Evolutionary conservation across 2,797 vertebrate genomes (phyloP).

Genomic region (Morelia viridis): DNA sequence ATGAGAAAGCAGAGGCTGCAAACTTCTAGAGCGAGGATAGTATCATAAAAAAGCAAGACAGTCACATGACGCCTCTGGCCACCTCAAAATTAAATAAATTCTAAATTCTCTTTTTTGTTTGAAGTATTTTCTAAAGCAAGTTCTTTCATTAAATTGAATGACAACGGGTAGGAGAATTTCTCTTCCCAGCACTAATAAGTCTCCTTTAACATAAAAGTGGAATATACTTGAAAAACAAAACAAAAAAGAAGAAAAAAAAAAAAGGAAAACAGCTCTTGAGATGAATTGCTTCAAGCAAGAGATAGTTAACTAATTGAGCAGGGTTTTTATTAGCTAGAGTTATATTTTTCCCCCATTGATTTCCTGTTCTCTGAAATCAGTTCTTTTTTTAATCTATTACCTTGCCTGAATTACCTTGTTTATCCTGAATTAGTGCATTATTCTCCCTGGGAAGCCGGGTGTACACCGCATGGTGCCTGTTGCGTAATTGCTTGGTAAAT

Average conservation of each 20-base stretch:
- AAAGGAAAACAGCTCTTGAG: constrained; percentile 54
- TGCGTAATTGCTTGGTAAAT: neutral
- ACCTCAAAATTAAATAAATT: neutral
- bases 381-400: constrained; percentile 8
- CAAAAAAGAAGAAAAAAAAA: neutral
- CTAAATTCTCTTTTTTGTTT: neutral
- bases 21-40: neutral
- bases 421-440: neutral
- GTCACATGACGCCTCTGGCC: neutral
- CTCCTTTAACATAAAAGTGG: constrained; percentile 64
- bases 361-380: constrained; percentile 39
- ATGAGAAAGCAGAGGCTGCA: neutral
- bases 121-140: neutral
- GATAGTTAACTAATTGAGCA: constrained; percentile 55
- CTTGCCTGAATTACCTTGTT: neutral
- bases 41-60: neutral
- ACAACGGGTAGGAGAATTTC: neutral
- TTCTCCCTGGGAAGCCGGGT: neutral
- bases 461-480: neutral
- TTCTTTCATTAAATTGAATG: neutral
- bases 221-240: constrained; percentile 51
- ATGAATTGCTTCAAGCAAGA: constrained; percentile 56
- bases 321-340: constrained; percentile 39
- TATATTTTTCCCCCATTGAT: constrained; percentile 17
- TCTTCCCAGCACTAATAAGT: neutral